Conservation (phyloP, 1,140 invertebrate genomes). For the Drosophila teissieri region DNA sequence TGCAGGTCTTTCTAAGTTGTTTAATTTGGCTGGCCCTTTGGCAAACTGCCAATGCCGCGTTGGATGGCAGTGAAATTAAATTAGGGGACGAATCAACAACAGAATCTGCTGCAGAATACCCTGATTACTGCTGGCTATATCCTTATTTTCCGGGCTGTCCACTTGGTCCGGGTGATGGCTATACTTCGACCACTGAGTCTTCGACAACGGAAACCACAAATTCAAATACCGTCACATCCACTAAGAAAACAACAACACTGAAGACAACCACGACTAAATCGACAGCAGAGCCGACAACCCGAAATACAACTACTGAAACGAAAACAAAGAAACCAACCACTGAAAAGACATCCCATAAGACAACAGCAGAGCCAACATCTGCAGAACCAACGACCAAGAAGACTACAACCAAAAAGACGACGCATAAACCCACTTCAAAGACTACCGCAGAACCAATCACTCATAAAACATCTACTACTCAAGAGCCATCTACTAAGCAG, state of each 20-base stretch:
- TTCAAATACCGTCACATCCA: background rate
- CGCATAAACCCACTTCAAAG: too few relatives aligned
- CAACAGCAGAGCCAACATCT: background rate
- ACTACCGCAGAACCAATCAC: too few relatives aligned
- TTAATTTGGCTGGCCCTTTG: background rate
- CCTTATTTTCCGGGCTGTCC: constrained; percentile 1
- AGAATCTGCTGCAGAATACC: background rate
- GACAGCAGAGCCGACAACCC: background rate
- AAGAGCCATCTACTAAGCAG: too few relatives aligned
- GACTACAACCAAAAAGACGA: background rate
- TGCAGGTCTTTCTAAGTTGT: background rate
- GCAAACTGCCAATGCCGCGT: background rate
- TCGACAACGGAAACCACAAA: background rate
- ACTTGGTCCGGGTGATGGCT: background rate
- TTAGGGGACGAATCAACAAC: background rate
- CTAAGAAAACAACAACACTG: background rate
- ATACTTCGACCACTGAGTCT: background rate
- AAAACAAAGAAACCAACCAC: background rate
- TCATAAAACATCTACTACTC: too few relatives aligned
- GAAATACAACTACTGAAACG: background rate
- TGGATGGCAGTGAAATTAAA: background rate
- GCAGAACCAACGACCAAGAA: background rate
- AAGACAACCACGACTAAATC: background rate
- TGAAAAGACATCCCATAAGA: background rate
- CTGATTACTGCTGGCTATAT: background rate